Base-by-base conservation (phyloP, 2,113 vertebrate species). In the Zootoca vivipara region DNA sequence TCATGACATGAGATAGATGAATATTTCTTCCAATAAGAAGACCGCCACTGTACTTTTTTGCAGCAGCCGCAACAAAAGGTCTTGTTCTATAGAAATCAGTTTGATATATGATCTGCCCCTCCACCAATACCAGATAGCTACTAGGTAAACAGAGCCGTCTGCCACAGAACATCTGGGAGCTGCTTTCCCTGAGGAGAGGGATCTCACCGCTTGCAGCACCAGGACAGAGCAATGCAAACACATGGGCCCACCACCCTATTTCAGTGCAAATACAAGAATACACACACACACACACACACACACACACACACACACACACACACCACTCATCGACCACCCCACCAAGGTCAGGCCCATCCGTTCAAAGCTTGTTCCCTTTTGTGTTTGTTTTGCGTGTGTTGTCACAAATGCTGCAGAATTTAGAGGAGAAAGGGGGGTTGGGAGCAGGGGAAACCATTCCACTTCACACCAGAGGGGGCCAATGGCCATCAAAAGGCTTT, bases 1-100 rank as follows among this genome's bases (percentile, higher is more conserved):
- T 92, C 92, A 92, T 40, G 62, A 52, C 58, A 15, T 62, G 58
- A 95, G 87, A 89, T 80, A 91, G 89, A 91, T 67, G 2, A 87
- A 2, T 1, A 82, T 91, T 91, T 92, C 84, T 89, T 91, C 83
- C 42, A 74, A 79, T 42, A 86, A 90, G 87, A 79, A 91, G 89
- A 86, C 4, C 79, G 87, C 62, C 77, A 8, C n/a, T 78, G 89
- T 80, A 40, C 35, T 89, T 91, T 78, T 83, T 62, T 84, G 87
- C 70, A 62, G 77, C 18, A 85, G 58, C 12, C 2, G 15, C 28
- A 20, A 72, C 28, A 18, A 75, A 52, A 86, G 56, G 33, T 46
- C 24, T 1, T 10, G 22, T 46, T 87, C 33, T 2, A 70, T 87
- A 88, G 87, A 92, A 91, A 90, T 78, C 88, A 85, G 42, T 67